Percentiles rank a stretch among this genome's conserved stretches.
Conservation (phyloP, 1,140 invertebrate genomes). For the Halictus rubicundus region DNA sequence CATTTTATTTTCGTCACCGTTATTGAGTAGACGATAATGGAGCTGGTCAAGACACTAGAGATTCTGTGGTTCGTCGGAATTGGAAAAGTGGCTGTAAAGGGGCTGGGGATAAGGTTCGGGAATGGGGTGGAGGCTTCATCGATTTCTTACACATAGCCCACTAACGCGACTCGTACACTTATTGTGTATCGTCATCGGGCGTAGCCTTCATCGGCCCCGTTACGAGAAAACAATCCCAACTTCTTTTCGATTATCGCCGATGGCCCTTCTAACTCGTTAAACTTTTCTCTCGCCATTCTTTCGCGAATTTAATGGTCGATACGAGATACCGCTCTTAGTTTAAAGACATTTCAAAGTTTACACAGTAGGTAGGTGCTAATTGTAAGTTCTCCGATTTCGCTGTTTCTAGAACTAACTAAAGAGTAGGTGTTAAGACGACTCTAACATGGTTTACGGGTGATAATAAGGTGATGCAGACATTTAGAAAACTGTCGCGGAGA, state of each 20-base stretch:
- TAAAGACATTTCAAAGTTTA: no score
- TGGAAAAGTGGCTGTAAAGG: slow-evolving; percentile 31
- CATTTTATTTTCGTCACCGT: background rate
- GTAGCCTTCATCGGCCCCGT: slow-evolving; percentile 30
- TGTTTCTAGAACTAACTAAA: no score
- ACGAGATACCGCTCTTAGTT: no score
- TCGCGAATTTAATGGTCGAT: no score
- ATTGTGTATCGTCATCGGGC: slow-evolving; percentile 40
- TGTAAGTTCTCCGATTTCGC: no score
- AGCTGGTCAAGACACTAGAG: slow-evolving; percentile 29
- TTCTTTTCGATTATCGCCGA: background rate
- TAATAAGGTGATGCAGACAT: no score
- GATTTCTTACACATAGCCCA: slow-evolving; percentile 78
- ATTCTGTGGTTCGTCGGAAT: slow-evolving; percentile 58
- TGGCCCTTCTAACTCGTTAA: slow-evolving; percentile 9
- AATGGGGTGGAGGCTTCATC: slow-evolving; percentile 74
- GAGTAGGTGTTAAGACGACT: no score
- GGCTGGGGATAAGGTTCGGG: background rate
- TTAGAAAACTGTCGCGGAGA: no score
- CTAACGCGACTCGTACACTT: slow-evolving; percentile 70
- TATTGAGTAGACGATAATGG: slow-evolving; percentile 7
- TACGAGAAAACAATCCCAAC: slow-evolving; percentile 32
- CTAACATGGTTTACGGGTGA: no score
- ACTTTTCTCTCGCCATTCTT: slow-evolving; percentile 3
- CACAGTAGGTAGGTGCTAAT: no score